phyloP scores from a whole-genome alignment of 2,888 invertebrate species.

The Nowickia ferox region DNA sequence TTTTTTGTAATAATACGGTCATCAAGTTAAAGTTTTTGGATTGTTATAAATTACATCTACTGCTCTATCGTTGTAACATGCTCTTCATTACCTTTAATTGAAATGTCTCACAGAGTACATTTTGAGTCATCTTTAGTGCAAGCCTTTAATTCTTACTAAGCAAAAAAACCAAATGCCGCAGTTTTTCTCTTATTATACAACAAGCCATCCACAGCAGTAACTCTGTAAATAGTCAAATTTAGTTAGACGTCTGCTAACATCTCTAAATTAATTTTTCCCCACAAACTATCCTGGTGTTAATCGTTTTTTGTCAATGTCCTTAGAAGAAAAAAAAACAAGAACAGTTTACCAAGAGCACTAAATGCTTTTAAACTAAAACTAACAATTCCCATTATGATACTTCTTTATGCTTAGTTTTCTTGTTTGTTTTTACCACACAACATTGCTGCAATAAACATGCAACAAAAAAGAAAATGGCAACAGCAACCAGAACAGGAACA shows the following conservation, averaged over 20 bases:
- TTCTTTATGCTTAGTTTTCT: conserved; percentile 34
- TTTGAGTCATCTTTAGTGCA: too few species aligned
- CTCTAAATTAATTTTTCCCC: conserved; percentile 8
- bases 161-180: not conserved
- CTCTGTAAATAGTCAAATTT: not conserved
- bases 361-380: conserved; percentile 43
- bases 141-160: too few species aligned
- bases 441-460: conserved; percentile 40
- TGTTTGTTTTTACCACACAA: conserved; percentile 59
- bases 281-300: conserved; percentile 22
- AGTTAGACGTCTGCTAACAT: conserved; percentile 5
- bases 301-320: conserved; percentile 10
- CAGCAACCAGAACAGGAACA: conserved; percentile 20
- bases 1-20: too few species aligned
- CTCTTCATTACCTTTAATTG: too few species aligned
- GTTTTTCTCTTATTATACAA: too few species aligned
- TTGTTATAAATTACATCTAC: too few species aligned
- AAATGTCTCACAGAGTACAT: too few species aligned
- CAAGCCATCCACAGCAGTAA: not conserved
- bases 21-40: too few species aligned
- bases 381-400: conserved; percentile 65
- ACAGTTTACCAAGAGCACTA: conserved; percentile 23
- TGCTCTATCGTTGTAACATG: too few species aligned
- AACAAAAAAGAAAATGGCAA: not conserved
- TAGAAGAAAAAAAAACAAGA: not conserved